Conservation (phyloP, 2,113 vertebrate species). For the Chionomys nivalis region DNA sequence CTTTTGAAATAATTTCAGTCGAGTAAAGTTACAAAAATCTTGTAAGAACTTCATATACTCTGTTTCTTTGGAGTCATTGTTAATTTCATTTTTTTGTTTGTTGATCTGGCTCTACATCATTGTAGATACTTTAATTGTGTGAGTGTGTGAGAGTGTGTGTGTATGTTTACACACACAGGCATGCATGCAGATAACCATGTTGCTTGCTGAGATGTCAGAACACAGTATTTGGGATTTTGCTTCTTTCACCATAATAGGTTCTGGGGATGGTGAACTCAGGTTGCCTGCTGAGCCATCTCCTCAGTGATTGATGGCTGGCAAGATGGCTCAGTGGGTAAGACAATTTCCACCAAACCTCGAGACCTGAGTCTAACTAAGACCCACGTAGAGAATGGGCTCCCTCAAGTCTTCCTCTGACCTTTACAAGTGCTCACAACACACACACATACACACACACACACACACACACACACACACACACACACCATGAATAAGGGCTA, state of each 20-base stretch:
- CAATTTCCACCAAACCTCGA: not conserved
- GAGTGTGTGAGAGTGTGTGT: not conserved
- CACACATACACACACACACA: not conserved
- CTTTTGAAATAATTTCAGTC: conserved; percentile 57
- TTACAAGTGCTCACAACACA: no score
- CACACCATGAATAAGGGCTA: not conserved
- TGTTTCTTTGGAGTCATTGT: conserved; percentile 7
- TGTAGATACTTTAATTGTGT: not conserved
- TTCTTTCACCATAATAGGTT: not conserved
- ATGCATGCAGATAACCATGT: not conserved
- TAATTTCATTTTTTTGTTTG: conserved; percentile 27
- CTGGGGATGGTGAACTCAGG: not conserved
- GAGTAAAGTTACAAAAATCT: not conserved
- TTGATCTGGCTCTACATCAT: conserved; percentile 5
- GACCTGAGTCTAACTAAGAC: not conserved
- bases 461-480: no score
- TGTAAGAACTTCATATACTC: not conserved
- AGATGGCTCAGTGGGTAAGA: not conserved
- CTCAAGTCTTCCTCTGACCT: not conserved
- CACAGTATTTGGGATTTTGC: not conserved
- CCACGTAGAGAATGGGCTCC: not conserved
- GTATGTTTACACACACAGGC: not conserved
- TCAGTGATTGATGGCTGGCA: not conserved
- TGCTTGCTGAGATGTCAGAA: not conserved
- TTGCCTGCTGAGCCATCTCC: not conserved